Evolutionary conservation across 2,113 vertebrate species (phyloP), one percentile per base, ranked within the genome.

Genomic region (Bujurquina vittata): DNA sequence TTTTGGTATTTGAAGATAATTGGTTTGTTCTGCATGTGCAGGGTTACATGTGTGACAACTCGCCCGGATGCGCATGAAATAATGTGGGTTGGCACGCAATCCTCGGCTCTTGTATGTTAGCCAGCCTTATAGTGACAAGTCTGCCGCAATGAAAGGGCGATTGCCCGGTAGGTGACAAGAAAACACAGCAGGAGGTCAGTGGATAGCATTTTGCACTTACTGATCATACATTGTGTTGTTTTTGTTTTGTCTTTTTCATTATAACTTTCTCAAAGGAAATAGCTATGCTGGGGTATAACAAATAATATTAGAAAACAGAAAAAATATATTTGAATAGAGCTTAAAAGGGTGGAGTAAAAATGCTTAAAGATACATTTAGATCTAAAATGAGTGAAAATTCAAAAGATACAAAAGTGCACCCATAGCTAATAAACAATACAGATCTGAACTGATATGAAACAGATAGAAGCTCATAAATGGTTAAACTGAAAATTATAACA

Each of bases 121-220:
- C 77, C 43, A 72, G 86, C 73, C 49, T n/a, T 82, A 77, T 80
- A 62, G 84, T 88, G 91, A 92, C 87, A 91, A 85, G 86, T 26
- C 55, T 75, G 73, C 75, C 29, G 43, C 78, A 72, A 79, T 58
- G 74, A 91, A 91, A 88, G 61, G 86, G 73, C 18, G 46, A 86
- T 33, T 81, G 59, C 77, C 59, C 79, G 84, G 87, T 79, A 75
- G 86, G 87, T 73, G 59, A 60, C 60, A 23, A 31, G 60, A 59
- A 86, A 87, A 75, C 11, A 35, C 29, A 65, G 77, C 81, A 80
- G 56, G 43, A 77, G 75, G 59, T 87, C 77, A 86, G 29, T 23
- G 12, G 31, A 78, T 17, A 78, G 77, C 76, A 84, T 78, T 82
- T 67, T 84, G 56, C 23, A 81, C 83, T 52, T 54, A 77, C 65